Evolutionary conservation across 2,797 vertebrate genomes (phyloP).

Genomic region (Tarsius wallacei): DNA sequence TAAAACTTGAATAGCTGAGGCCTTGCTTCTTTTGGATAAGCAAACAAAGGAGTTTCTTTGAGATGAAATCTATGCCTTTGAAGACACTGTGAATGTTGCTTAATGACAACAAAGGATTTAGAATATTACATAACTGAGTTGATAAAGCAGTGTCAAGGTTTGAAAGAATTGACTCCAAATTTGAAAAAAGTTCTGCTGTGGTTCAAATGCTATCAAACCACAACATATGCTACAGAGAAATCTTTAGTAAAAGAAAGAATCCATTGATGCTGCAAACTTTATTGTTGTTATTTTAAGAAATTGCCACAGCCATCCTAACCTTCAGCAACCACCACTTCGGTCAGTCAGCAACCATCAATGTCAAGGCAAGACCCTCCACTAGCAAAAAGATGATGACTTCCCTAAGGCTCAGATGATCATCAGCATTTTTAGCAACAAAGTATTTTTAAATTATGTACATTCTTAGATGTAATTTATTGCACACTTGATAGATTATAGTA

Average conservation of each 20-base stretch:
- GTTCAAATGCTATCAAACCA: not conserved
- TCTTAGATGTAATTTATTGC: not conserved
- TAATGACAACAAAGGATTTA: not conserved
- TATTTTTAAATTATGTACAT: not conserved
- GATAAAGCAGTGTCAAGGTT: not conserved
- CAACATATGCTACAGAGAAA: not conserved
- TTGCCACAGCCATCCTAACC: not conserved
- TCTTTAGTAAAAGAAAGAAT: not conserved
- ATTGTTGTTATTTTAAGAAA: not conserved
- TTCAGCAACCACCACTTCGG: not conserved
- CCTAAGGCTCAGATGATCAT: not conserved
- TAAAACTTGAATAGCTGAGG: not conserved
- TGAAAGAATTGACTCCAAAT: not conserved
- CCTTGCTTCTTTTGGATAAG: not conserved
- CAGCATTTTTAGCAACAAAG: not conserved
- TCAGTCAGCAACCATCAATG: not conserved
- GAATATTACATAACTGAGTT: not conserved
- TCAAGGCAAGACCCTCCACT: not conserved
- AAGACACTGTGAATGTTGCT: not conserved
- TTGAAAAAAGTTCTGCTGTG: not conserved
- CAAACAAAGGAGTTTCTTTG: not conserved
- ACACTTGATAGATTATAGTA: too few species aligned
- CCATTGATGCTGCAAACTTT: not conserved
- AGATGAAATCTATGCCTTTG: not conserved
- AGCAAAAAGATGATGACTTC: not conserved